Evolutionary conservation across 92 coral and sea anemone species (phyloP).

Genomic region (Plumapathes pennacea): DNA sequence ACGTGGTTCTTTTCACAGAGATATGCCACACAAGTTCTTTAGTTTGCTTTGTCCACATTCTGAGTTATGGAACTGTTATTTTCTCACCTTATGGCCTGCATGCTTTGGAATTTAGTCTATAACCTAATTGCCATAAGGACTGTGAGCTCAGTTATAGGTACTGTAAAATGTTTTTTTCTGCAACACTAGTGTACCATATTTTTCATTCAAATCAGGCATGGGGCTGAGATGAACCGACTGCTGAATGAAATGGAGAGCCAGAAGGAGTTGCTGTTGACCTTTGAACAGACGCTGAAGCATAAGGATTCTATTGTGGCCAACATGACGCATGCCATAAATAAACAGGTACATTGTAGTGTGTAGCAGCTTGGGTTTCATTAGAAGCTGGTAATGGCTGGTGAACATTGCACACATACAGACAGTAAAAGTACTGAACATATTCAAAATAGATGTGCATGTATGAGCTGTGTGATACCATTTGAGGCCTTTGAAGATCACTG

Average conservation of each 20-base stretch:
- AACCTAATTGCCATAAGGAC: too few relatives aligned
- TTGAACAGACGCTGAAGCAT: slow-evolving; percentile 80
- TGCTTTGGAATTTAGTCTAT: too few relatives aligned
- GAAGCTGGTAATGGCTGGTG: not conserved
- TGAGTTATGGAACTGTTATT: too few relatives aligned
- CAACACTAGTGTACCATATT: too few relatives aligned
- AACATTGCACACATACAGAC: too few relatives aligned
- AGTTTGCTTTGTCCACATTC: too few relatives aligned
- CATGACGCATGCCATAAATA: slow-evolving; percentile 84
- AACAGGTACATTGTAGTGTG: slow-evolving; percentile 65
- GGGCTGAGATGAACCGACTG: slow-evolving; percentile 80
- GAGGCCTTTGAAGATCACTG: not conserved
- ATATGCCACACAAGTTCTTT: too few relatives aligned
- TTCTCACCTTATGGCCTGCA: too few relatives aligned
- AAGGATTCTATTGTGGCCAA: slow-evolving; percentile 92
- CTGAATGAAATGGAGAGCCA: slow-evolving; percentile 92
- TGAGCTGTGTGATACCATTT: not conserved
- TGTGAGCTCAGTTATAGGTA: too few relatives aligned
- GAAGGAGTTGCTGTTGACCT: slow-evolving; percentile 85
- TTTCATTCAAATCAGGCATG: slow-evolving; percentile 54
- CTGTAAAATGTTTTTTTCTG: too few relatives aligned
- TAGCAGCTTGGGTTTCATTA: not conserved
- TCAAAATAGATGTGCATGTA: slow-evolving; percentile 3
- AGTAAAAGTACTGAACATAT: not conserved
- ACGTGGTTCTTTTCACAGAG: too few relatives aligned